Evolutionary conservation across 2,797 vertebrate genomes (phyloP).

Genomic region (Sebastes oblongus): DNA sequence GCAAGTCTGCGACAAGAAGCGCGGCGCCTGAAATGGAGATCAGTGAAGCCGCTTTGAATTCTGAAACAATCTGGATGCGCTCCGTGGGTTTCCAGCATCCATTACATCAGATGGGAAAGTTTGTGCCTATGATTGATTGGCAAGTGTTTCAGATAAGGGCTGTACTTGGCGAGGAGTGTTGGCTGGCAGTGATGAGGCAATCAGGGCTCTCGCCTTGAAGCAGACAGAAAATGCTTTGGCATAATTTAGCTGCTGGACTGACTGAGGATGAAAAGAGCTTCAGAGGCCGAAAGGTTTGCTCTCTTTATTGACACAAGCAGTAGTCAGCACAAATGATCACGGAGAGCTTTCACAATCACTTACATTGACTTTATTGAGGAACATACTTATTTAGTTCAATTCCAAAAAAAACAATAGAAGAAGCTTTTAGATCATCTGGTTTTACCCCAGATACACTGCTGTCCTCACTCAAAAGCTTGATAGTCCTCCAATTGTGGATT

Average conservation of each 20-base stretch:
- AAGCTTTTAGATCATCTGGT: constrained; percentile 5
- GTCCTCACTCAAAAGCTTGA: not conserved
- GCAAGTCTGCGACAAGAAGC: constrained; percentile 19
- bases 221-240: constrained; percentile 63
- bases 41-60: constrained; percentile 48
- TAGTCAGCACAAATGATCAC: constrained; percentile 17
- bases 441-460: constrained; percentile 16
- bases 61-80: constrained; percentile 56
- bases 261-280: constrained; percentile 46
- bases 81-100: constrained; percentile 57
- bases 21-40: constrained; percentile 35
- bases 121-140: constrained; percentile 75
- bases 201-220: constrained; percentile 68
- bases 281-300: constrained; percentile 43
- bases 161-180: constrained; percentile 60
- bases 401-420: not conserved
- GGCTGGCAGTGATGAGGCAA: constrained; percentile 73
- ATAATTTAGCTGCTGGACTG: constrained; percentile 61
- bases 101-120: constrained; percentile 61
- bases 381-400: not conserved
- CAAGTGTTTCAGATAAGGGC: constrained; percentile 71
- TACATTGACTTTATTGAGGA: not conserved
- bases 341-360: not conserved
- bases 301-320: constrained; percentile 28
- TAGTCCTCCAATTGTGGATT: constrained; percentile 1